Evolutionary conservation across 2,797 vertebrate genomes (phyloP), one percentile per base, ranked within the genome.

Genomic region (Leucoraja ocellata): DNA sequence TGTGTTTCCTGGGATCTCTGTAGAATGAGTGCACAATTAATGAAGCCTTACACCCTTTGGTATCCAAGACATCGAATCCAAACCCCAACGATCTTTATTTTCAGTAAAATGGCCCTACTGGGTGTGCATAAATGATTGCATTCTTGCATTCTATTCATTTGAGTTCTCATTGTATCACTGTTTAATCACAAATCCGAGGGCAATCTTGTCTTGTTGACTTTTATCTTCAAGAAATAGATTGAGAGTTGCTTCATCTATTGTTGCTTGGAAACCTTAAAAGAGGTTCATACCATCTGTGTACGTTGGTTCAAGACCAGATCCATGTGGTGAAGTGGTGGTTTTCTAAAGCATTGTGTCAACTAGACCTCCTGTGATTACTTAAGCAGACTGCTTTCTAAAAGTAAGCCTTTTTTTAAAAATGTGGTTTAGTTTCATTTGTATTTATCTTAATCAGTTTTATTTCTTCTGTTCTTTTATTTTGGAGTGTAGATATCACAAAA

Each of bases 231-330:
- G 39, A 76, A 92, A 76, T 76, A 76, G 28, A 76, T 92, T 74
- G 36, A 58, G 71, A 73, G 39, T 18, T 92, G 68, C 71, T 92
- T 39, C 76, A 92, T 25, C 68, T 74, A 76, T 54, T 92, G 73
- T 92, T 74, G 71, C 90, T 92, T 76, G 13, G 90, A 54, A 92
- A 11, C 13, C 71, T 74, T 54, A 28, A 92, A 71, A 92, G 71
- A 92, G 23, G 71, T 58, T 92, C 90, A 76, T 71, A 92, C 90
- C 90, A 92, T 92, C 90, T 91, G 90, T 91, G 68, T 91, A 11
- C 25, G 4, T 91, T 73, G 90, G 90, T 91, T 91, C 73, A 23
- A 91, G 73, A 68, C 90, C 90, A 91, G 90, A 74, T 54, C 90
- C 90, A 74, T 91, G 39, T 91, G 90, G 90, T 91, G 90, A 91